Conservation (phyloP, 1,140 invertebrate species). For the Lineus longissimus region DNA sequence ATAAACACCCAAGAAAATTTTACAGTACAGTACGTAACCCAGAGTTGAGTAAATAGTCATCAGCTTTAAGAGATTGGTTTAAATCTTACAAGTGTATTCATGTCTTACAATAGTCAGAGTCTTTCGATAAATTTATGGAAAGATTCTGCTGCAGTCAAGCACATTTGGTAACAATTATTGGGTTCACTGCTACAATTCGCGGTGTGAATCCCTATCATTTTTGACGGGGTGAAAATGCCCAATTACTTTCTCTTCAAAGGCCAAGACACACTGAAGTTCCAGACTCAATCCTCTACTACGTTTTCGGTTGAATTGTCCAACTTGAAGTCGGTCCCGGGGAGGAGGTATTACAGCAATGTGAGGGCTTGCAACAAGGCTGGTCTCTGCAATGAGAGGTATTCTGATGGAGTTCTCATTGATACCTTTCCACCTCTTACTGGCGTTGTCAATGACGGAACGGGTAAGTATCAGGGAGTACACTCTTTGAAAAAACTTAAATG, state of each 20-base stretch:
- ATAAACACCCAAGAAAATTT: no score
- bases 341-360: slow-evolving; percentile 15
- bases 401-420: slow-evolving; percentile 22
- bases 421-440: slow-evolving; percentile 12
- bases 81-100: no score
- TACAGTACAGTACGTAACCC: no score
- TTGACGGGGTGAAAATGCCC: neutral
- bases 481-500: no score
- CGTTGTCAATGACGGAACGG: slow-evolving; percentile 23
- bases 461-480: no score
- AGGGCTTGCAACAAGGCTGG: slow-evolving; percentile 16
- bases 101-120: no score
- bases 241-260: slow-evolving; percentile 6
- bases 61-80: no score
- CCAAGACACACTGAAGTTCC: slow-evolving; percentile 9
- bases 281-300: neutral
- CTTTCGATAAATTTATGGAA: no score
- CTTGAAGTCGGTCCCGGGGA: neutral
- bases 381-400: slow-evolving; percentile 14
- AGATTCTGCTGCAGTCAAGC: no score
- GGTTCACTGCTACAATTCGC: slow-evolving; percentile 5
- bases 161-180: no score
- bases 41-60: no score
- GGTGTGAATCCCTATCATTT: slow-evolving; percentile 11
- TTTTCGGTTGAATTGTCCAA: neutral